Evolutionary conservation across 1,140 invertebrate species (phyloP), one percentile per base, ranked within the genome.

Genomic region (Leptinotarsa undecemlineata): DNA sequence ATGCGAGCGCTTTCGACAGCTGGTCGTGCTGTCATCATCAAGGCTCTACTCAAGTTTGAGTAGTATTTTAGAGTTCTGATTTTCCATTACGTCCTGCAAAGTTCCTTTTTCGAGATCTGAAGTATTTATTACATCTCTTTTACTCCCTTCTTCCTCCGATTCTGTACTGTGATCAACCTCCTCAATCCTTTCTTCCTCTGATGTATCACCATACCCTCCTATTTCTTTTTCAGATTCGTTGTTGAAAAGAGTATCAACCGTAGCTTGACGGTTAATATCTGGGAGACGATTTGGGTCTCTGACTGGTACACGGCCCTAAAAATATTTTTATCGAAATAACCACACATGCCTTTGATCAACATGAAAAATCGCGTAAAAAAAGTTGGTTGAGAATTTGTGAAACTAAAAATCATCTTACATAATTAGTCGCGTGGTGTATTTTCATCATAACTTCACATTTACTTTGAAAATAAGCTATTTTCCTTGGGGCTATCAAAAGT

Each of bases 41-140:
- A n/a, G n/a, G n/a, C n/a, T n/a, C n/a, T n/a, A n/a, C n/a, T n/a
- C n/a, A n/a, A n/a, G n/a, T n/a, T n/a, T n/a, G n/a, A n/a, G n/a
- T n/a, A n/a, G n/a, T n/a, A n/a, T n/a, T n/a, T n/a, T n/a, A n/a
- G n/a, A n/a, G n/a, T n/a, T n/a, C n/a, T n/a, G n/a, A n/a, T n/a
- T n/a, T n/a, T n/a, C n/a, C n/a, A n/a, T n/a, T n/a, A n/a, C 21
- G 21, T 23, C 23, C n/a, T 48, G 20, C 26, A 5, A 19, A 15
- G 20, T 68, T 68, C 33, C 33, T 33, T 68, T 19, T 14, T 68
- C 33, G 15, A 68, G 19, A 68, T 68, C 67, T 47, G 67, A 68
- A 13, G 4, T 47, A 68, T 68, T 68, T 23, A 68, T 19, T 51
- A 3, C 48, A 1, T 51, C 48, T 51, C 13, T 51, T 14, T 68